Evolutionary conservation across 2,113 vertebrate species (phyloP).

Genomic region (Pelusios castaneus): DNA sequence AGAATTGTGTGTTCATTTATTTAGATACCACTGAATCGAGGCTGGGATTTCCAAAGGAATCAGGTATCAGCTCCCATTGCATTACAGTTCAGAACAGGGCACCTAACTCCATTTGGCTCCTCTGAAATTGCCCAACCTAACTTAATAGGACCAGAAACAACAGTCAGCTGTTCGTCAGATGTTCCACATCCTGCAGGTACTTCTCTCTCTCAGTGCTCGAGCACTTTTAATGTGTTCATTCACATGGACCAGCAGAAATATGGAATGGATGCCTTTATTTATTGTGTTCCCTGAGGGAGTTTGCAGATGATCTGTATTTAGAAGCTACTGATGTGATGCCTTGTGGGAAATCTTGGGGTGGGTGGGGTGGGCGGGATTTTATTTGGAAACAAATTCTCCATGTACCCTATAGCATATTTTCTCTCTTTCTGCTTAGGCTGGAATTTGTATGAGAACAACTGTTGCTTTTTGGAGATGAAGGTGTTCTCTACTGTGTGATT

Average conservation of each 20-base stretch:
- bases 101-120: background rate
- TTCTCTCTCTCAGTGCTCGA: background rate
- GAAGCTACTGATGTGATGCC: conserved; percentile 29
- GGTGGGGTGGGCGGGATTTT: too few species aligned
- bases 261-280: background rate
- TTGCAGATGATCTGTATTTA: conserved; percentile 44
- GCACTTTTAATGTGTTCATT: background rate
- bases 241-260: background rate
- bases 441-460: conserved; percentile 49
- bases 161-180: background rate
- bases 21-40: background rate
- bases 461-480: conserved; percentile 32
- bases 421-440: conserved; percentile 35
- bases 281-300: conserved; percentile 27
- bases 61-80: background rate
- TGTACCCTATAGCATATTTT: conserved; percentile 51
- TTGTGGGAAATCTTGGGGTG: conserved; percentile 57
- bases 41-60: background rate
- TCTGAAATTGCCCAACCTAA: background rate
- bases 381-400: conserved; percentile 49
- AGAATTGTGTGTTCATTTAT: background rate
- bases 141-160: background rate
- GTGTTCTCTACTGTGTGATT: conserved; percentile 51
- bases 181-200: background rate
- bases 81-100: background rate